These are phyloP conservation scores for Tetraodon nigroviridis DNA, from an alignment of 2,113 vertebrate genomes.

Conservation along the genomic window DNA sequence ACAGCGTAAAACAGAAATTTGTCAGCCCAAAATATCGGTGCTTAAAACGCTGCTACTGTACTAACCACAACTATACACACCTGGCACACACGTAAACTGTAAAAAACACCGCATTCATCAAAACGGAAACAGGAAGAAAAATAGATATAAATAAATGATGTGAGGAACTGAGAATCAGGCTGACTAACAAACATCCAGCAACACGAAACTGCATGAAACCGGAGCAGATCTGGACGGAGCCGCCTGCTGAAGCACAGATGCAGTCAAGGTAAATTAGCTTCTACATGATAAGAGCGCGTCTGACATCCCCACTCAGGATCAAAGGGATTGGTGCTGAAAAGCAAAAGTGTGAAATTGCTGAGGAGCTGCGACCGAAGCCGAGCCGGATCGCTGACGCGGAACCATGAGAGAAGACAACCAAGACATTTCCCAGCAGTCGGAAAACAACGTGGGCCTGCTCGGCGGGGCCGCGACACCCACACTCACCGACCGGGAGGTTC, in stretches of 20 bases:
- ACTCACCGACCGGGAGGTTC: conserved; percentile 46
- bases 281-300: conserved; percentile 1
- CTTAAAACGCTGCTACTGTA: neutral
- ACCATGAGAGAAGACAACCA: neutral
- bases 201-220: conserved; percentile 7
- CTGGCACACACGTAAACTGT: neutral
- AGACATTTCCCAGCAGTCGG: neutral
- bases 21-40: neutral
- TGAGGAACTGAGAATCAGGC: neutral
- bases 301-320: conserved; percentile 5
- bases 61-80: too few relatives aligned
- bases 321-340: conserved; percentile 32
- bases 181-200: conserved; percentile 19
- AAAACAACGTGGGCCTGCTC: neutral
- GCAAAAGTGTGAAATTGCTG: conserved; percentile 36
- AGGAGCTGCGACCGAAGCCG: conserved; percentile 6
- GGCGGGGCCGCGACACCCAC: conserved; percentile 10
- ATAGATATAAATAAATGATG: too few relatives aligned
- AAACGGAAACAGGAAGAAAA: too few relatives aligned
- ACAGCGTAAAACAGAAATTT: neutral
- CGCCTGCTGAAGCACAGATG: neutral
- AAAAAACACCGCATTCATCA: neutral
- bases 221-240: neutral
- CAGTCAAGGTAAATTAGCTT: conserved; percentile 1
- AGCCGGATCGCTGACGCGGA: neutral